A percentile compares a stretch with the other conserved stretches of the same genome.
These are phyloP conservation scores for Ichneumoninae sp. DNA, from an alignment of 2,888 invertebrate genomes.

Conservation along the genomic window DNA sequence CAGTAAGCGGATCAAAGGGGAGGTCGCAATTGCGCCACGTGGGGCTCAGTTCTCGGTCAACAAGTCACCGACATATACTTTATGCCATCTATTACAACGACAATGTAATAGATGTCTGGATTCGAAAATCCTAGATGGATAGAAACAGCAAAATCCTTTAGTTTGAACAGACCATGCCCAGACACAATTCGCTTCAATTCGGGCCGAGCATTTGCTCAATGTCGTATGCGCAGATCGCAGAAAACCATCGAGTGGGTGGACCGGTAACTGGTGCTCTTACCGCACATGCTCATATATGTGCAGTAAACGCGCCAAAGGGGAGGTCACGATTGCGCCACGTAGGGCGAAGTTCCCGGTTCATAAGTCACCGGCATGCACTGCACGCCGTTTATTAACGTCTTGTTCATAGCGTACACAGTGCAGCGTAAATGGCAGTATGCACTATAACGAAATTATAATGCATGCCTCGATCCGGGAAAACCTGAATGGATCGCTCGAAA, in stretches of 20 bases:
- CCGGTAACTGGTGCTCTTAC: background rate
- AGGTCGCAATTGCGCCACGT: background rate
- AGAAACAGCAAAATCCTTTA: background rate
- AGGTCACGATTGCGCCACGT: background rate
- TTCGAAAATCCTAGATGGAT: too few relatives aligned
- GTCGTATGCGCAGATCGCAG: background rate
- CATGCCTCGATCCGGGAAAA: too few relatives aligned
- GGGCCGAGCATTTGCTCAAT: background rate
- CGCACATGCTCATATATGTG: slow-evolving; percentile 7
- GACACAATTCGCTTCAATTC: background rate
- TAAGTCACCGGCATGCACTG: background rate
- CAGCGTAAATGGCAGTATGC: background rate
- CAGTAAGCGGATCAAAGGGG: background rate
- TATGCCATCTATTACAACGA: too few relatives aligned
- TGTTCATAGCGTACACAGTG: background rate
- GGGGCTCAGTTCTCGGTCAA: background rate
- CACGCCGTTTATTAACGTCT: background rate
- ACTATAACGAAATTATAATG: background rate
- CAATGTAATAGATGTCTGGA: too few relatives aligned
- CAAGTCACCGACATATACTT: background rate
- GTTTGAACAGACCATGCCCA: background rate
- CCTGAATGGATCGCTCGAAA: background rate
- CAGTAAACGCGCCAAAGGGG: background rate
- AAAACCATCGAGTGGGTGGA: background rate
- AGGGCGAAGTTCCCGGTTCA: background rate